Evolutionary conservation across 1,140 invertebrate genomes (phyloP), one percentile per base, ranked within the genome.

Genomic region (Drosophila trapezifrons): DNA sequence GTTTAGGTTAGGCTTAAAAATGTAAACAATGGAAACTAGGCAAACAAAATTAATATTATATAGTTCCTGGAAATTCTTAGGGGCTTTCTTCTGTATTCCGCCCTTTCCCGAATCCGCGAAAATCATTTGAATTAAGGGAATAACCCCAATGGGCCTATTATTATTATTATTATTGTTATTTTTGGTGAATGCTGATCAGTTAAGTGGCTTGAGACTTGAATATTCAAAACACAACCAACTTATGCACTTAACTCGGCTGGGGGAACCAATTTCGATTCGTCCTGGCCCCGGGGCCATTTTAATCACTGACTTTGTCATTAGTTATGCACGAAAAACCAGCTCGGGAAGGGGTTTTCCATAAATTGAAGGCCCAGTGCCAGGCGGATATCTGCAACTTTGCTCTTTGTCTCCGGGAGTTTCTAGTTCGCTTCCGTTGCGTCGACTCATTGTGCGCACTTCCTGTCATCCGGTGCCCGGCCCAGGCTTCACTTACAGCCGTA

Each of bases 371-470:
- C 67, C 66, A 35, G 35, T 38, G n/a, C n/a, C n/a, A n/a, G 37
- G 66, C 40, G 51, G 55, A 76, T 66, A 70, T 56, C 60, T 66
- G 67, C 40, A 62, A 65, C 60, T 77, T 77, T 76, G 74, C 74
- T 60, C 69, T 71, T 71, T 71, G 65, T 71, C 67, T 38, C 42
- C 9, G 20, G 67, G 43, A 71, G 52, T 67, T 81, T 66, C 82
- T 70, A 81, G 74, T 71, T 57, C 60, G 71, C 78, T 82, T 86
- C 82, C 82, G 83, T 66, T 55, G 57, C 82, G 79, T 76, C 72
- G 86, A 82, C 80, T 86, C 82, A 86, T 86, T 85, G 84, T 86
- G 82, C 82, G 82, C 74, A 81, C 82, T 85, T 85, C 82, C 82
- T 86, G 82, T 67, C 74, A 86, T 86, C 82, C 81, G 82, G 49